Conservation (phyloP, 2,888 invertebrate genomes). For the Eutolmus rufibarbis region DNA sequence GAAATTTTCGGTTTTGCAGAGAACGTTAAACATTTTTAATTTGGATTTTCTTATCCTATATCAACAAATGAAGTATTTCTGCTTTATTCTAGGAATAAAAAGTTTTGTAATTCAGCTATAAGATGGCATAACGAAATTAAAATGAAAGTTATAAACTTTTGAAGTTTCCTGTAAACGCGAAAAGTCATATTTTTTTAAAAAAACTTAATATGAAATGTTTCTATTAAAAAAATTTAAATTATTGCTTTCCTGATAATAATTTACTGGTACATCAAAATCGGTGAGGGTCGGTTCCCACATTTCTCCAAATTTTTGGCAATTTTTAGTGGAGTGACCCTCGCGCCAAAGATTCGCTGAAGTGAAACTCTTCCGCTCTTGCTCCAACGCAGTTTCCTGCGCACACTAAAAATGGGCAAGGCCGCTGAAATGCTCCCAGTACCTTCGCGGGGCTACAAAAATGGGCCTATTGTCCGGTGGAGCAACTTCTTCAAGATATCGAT, state of each 20-base stretch:
- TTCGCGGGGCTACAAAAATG: neutral
- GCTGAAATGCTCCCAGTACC: neutral
- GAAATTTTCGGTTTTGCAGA: neutral
- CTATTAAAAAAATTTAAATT: neutral
- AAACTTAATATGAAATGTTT: neutral
- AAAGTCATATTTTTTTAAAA: neutral
- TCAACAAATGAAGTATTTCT: too few species aligned
- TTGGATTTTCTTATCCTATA: too few species aligned
- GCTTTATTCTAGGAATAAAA: too few species aligned
- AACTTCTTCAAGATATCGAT: neutral
- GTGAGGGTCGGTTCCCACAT: neutral
- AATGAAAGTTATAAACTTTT: too few species aligned
- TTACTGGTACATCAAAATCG: neutral
- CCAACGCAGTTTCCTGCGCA: neutral
- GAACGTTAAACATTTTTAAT: too few species aligned
- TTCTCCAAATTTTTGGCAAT: neutral
- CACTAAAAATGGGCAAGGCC: neutral
- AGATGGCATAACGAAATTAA: too few species aligned
- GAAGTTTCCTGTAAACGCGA: neutral
- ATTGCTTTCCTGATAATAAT: neutral
- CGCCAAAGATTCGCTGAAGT: slow-evolving; percentile 15
- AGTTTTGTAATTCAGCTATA: too few species aligned
- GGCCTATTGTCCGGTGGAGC: neutral
- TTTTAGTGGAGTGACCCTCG: neutral
- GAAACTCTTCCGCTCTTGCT: slow-evolving; percentile 40